Percentiles rank a stretch among this genome's conserved stretches.
Evolutionary conservation across 1,140 invertebrate species (phyloP).

Genomic region (Daktulosphaira vitifoliae): DNA sequence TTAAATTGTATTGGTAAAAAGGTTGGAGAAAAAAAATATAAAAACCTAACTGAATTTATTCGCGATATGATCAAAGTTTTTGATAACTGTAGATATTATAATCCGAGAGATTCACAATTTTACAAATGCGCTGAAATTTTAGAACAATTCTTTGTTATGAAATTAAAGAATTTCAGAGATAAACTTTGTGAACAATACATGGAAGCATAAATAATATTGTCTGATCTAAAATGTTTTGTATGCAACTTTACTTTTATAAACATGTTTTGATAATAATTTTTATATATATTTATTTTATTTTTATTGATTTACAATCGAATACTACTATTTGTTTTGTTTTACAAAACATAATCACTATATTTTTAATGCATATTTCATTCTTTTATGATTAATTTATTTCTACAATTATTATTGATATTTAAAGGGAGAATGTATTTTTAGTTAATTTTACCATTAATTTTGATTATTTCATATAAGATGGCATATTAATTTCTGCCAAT

Average conservation of each 20-base stretch:
- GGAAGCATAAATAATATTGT: slow-evolving; percentile 9
- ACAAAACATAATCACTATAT: neutral
- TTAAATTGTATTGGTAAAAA: slow-evolving; percentile 84
- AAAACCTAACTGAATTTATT: slow-evolving; percentile 86
- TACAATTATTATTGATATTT: neutral
- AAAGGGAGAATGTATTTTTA: slow-evolving; percentile 8
- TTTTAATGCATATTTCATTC: neutral
- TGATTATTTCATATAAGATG: no score
- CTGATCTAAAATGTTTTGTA: neutral
- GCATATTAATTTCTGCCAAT: no score
- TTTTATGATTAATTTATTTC: neutral
- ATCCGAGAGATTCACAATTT: slow-evolving; percentile 88
- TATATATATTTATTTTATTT: neutral
- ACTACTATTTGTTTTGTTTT: neutral
- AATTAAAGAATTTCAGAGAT: slow-evolving; percentile 75
- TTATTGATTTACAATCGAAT: neutral
- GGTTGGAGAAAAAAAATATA: slow-evolving; percentile 74
- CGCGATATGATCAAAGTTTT: slow-evolving; percentile 97
- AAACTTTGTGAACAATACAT: slow-evolving; percentile 55
- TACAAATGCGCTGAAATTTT: slow-evolving; percentile 90
- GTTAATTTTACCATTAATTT: neutral
- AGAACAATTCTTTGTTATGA: slow-evolving; percentile 91
- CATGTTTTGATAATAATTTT: neutral
- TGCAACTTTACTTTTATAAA: neutral
- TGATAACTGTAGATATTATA: slow-evolving; percentile 96